A percentile compares a stretch with the other conserved stretches of the same genome.
Evolutionary conservation across 30 jellyfish, hydroid and myxozoan genomes (phyloP).

Genomic region (Pelagia noctiluca): DNA sequence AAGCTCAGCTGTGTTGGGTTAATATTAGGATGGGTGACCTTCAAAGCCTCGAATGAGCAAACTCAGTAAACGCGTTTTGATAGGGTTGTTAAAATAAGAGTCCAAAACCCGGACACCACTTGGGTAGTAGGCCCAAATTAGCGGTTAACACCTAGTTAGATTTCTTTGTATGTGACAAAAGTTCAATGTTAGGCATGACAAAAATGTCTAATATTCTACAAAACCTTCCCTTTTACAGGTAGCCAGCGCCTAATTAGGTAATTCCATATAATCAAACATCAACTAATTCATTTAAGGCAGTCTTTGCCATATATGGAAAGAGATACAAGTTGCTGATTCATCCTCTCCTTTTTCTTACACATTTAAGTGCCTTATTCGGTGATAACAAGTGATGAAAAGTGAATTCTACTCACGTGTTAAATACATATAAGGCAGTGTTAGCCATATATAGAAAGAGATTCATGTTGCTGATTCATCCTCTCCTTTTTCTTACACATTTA

Average conservation of each 20-base stretch:
- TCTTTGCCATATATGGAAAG: slow-evolving; percentile 86
- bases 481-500: slow-evolving; percentile 89
- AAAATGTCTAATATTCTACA: no score
- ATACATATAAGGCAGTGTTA: slow-evolving; percentile 81
- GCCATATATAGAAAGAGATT: slow-evolving; percentile 85
- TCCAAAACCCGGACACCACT: no score
- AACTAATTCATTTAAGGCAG: slow-evolving; percentile 85
- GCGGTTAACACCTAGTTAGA: no score
- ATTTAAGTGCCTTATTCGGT: slow-evolving; percentile 7
- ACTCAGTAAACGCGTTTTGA: background rate
- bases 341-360: slow-evolving; percentile 95
- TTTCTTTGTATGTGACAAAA: no score
- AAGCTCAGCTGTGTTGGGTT: background rate
- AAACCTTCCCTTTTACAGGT: background rate
- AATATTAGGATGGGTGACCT: background rate
- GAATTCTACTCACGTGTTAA: slow-evolving; percentile 79
- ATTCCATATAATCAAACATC: slow-evolving; percentile 2
- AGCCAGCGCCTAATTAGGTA: background rate
- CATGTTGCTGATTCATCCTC: slow-evolving; percentile 93
- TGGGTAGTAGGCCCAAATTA: no score
- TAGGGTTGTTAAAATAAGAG: background rate
- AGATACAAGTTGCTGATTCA: slow-evolving; percentile 86
- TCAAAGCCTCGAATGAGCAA: background rate
- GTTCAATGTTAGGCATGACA: no score
- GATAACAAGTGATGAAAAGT: slow-evolving; percentile 9